phyloP scores from a whole-genome alignment of 37 sponge, comb jelly and placozoan genomes.

The Chondrilla cf. caribensis region DNA sequence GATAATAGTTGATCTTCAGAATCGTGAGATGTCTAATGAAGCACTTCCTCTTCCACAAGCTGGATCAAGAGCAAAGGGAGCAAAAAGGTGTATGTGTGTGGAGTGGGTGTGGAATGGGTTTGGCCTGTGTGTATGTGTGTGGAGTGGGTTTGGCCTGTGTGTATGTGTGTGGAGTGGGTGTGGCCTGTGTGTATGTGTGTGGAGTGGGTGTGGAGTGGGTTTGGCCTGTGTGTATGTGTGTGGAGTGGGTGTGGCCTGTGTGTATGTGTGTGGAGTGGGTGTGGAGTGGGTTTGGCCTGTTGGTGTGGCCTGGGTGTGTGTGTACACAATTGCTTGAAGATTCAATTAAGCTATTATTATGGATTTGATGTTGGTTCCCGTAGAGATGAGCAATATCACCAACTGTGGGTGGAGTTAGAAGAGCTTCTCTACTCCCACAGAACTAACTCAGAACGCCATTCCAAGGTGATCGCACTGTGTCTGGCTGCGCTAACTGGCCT shows the following conservation, averaged over 20 bases:
- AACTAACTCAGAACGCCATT: constrained; percentile 47
- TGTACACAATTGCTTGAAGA: no score
- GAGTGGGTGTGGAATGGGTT: neutral
- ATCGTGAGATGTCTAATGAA: constrained; percentile 51
- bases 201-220: no score
- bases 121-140: neutral
- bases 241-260: no score
- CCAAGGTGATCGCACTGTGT: constrained; percentile 32
- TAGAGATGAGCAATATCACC: constrained; percentile 76
- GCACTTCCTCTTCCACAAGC: constrained; percentile 38
- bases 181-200: neutral
- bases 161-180: neutral
- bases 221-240: neutral
- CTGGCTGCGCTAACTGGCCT: constrained; percentile 7
- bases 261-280: no score
- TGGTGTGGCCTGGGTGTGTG: no score
- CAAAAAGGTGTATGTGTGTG: constrained; percentile 26
- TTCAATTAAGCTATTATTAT: no score
- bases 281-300: no score
- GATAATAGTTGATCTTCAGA: constrained; percentile 47
- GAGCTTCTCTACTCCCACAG: constrained; percentile 34
- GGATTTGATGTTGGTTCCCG: no score
- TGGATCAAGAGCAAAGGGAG: constrained; percentile 47
- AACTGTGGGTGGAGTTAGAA: constrained; percentile 79
- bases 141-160: no score